phyloP scores from a whole-genome alignment of 2,888 invertebrate genomes.

The Acleris cristana region DNA sequence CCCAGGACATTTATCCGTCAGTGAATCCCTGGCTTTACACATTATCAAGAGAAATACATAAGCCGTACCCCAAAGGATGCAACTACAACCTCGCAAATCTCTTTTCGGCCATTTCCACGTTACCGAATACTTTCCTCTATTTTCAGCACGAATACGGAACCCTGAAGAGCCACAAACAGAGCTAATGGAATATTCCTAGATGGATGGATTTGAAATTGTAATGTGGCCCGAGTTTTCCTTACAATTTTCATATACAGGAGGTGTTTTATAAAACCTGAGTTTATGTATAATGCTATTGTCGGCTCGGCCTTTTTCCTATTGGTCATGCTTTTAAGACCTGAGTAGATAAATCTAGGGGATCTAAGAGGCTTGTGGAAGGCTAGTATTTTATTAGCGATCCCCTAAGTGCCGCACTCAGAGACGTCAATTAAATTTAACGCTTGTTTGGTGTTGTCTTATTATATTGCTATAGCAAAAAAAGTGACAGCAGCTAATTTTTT shows the following conservation, averaged over 20 bases:
- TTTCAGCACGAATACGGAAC: neutral
- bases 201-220: constrained; percentile 50
- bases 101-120: neutral
- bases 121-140: neutral
- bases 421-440: no score
- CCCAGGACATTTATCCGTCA: no score
- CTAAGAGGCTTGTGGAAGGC: no score
- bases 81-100: neutral
- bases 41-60: no score
- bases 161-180: constrained; percentile 33
- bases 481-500: no score
- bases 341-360: no score
- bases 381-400: no score
- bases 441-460: no score
- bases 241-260: constrained; percentile 21
- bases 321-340: neutral
- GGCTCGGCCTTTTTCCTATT: neutral
- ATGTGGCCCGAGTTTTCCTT: constrained; percentile 37
- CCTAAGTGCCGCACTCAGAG: no score
- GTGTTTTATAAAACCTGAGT: constrained; percentile 13
- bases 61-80: neutral
- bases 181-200: constrained; percentile 55
- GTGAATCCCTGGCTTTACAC: no score
- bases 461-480: no score
- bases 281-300: constrained; percentile 24